Base-by-base conservation (phyloP, 2,888 invertebrate genomes). In the Pasiphila rectangulata region DNA sequence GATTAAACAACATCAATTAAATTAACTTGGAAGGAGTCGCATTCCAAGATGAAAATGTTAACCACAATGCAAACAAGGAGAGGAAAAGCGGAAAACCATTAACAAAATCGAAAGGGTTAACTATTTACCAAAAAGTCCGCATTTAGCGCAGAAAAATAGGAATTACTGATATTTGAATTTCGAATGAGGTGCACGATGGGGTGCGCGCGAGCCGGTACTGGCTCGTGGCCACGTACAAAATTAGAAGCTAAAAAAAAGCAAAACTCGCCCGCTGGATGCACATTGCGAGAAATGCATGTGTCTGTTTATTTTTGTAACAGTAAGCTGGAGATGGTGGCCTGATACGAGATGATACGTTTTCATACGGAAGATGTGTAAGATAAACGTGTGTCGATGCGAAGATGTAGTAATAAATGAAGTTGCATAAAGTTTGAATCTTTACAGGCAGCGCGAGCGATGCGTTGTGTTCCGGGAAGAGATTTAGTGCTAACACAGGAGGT, bases 211-310 rank as follows among this genome's bases (percentile, higher is more conserved):
- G 64, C 71, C 21, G 37, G 65, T 70, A 86, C 85, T 86, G 85
- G 84, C 84, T 75, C 79, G 84, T 74, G 77, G 76, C 79, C 80
- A 79, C 79, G 76, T 80, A 79, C 84, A 76, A 82, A 86, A 69
- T 83, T 87, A 87, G 88, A 87, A 76, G 69, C 74, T 64, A 69
- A 80, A 77, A 76, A 81, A 79, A 79, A 77, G 76, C 37, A 70
- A 72, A 64, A 63, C 67, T 57, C 46, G 25, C 65, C 64, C 67
- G 66, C 69, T 79, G 73, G 71, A 77, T 76, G 85, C 82, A 81
- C 80, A 81, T 75, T 72, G 79, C 81, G 72, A 79, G 83, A 83
- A 81, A 84, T 81, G 85, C 85, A 79, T 72, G 69, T 68, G 69
- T 71, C 73, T 75, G 70, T 74, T 68, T 67, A 67, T 72, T 54